These are phyloP conservation scores for Heloderma charlesbogerti DNA, from an alignment of 2,113 vertebrate genomes.

Conservation along the genomic window DNA sequence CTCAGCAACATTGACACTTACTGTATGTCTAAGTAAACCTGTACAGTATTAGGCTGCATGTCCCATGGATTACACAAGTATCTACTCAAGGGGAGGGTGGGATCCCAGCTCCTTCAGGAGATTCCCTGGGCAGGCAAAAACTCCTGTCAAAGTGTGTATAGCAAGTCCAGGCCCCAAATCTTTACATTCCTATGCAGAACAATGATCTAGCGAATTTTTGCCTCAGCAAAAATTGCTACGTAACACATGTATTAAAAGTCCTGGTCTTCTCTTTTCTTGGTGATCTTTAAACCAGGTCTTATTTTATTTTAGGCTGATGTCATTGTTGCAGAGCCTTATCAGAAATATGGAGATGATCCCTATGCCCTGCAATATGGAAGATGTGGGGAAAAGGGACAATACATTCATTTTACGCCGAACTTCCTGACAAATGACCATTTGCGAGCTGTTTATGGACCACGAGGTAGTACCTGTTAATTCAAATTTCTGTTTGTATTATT, in stretches of 20 bases:
- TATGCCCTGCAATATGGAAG: conserved; percentile 75
- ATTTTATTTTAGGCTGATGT: conserved; percentile 73
- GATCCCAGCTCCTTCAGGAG: too few relatives aligned
- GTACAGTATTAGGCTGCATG: too few relatives aligned
- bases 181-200: too few relatives aligned
- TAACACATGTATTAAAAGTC: background rate
- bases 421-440: conserved; percentile 67
- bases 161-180: too few relatives aligned
- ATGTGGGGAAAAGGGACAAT: conserved; percentile 72
- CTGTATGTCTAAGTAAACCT: too few relatives aligned
- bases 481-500: background rate
- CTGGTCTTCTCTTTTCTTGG: background rate
- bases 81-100: too few relatives aligned
- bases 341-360: conserved; percentile 68
- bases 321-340: conserved; percentile 65
- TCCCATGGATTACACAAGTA: too few relatives aligned
- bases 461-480: conserved; percentile 64
- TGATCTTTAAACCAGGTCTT: background rate
- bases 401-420: conserved; percentile 80
- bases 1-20: too few relatives aligned
- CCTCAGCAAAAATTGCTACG: background rate
- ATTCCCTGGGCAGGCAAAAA: too few relatives aligned
- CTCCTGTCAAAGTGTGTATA: too few relatives aligned
- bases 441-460: conserved; percentile 59
- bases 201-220: background rate